These are phyloP conservation scores for Dendroctonus ponderosae DNA, from an alignment of 1,140 invertebrate species.

Conservation along the genomic window DNA sequence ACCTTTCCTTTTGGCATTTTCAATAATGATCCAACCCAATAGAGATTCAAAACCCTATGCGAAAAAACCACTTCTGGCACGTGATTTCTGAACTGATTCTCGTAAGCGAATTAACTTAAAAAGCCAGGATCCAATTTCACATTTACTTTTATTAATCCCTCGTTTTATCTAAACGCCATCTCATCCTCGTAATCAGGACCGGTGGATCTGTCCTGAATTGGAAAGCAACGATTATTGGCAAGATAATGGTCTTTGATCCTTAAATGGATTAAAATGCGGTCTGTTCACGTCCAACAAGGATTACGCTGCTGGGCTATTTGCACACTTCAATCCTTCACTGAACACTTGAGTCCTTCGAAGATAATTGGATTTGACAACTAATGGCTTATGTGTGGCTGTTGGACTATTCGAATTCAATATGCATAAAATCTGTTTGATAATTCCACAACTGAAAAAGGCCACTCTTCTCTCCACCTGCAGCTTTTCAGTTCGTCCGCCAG, in stretches of 20 bases:
- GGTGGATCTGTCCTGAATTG: constrained; percentile 12
- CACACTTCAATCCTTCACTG: neutral
- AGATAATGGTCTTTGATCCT: constrained; percentile 11
- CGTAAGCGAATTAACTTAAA: constrained; percentile 2
- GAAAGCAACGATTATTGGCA: constrained; percentile 13
- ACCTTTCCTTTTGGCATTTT: no score
- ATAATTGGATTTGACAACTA: no score
- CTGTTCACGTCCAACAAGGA: neutral
- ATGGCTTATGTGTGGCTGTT: no score
- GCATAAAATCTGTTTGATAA: no score
- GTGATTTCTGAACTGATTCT: constrained; percentile 1
- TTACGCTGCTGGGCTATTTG: constrained; percentile 1
- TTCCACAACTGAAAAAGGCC: no score
- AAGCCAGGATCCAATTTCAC: constrained; percentile 13
- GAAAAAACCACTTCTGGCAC: no score
- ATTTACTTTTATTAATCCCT: constrained; percentile 17
- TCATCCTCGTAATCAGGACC: constrained; percentile 10
- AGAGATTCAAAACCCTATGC: no score
- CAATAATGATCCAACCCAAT: no score
- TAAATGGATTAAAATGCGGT: constrained; percentile 12
- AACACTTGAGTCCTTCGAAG: no score
- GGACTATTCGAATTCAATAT: no score
- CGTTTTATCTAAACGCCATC: constrained; percentile 18
- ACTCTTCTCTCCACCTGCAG: no score
- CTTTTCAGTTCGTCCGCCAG: no score